Evolutionary conservation across 2,888 invertebrate genomes (phyloP), one percentile per base, ranked within the genome.

Genomic region (Parnassius smintheus): DNA sequence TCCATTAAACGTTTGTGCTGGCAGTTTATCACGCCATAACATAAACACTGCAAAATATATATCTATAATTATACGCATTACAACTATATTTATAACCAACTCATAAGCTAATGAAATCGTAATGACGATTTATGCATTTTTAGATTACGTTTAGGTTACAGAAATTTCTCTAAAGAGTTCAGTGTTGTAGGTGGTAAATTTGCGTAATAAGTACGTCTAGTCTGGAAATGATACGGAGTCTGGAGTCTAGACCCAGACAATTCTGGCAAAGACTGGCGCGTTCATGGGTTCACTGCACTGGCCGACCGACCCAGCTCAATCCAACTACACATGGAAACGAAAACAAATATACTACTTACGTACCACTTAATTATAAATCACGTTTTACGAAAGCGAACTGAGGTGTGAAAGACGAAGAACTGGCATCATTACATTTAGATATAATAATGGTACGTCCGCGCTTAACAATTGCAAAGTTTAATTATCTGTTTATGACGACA

Each of bases 201-300:
- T 63, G 52, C 59, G 59, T 63, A 60, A 61, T 54, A 59, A 35
- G 62, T 61, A 59, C 44, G 62, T 61, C 57, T 61, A 61, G 72
- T 68, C 70, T 69, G 64, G 64, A 48, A 51, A 60, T 61, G 64
- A 68, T 70, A 65, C 64, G 62, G 65, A 70, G 65, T 60, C 59
- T 53, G 61, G 66, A 70, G 66, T 60, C 59, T 53, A 57, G 66
- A 55, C 65, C 69, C 66, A 65, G 65, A 68, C 69, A 59, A 63
- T 66, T 66, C 66, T 66, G 65, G 64, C 65, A 59, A 58, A 56
- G 69, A 63, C 67, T 66, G 66, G 64, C 64, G 59, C 59, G 66
- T 56, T 46, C 61, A 22, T 56, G 65, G 55, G 70, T 70, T 70
- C 70, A 70, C 65, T 70, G 70, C 65, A 68, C 70, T 66, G 51